A percentile compares a stretch with the other conserved stretches of the same genome.
These are phyloP conservation scores for Cydia pomonella DNA, from an alignment of 1,140 invertebrate species.

Conservation along the genomic window DNA sequence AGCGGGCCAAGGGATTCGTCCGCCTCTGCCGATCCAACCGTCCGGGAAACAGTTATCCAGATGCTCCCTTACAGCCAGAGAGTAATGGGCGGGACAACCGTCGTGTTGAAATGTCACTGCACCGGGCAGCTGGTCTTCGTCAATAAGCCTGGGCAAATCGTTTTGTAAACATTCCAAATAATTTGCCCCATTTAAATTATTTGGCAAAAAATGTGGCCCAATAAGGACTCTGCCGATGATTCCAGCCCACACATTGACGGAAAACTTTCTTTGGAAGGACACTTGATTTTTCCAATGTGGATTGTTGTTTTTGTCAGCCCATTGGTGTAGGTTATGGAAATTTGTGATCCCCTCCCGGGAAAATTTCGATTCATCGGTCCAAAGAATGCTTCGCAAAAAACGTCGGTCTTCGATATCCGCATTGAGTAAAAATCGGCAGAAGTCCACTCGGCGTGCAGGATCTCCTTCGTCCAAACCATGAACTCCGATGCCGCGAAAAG, in stretches of 20 bases:
- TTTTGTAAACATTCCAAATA: no score
- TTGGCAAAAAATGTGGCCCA: conserved; percentile 34
- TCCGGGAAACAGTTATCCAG: not conserved
- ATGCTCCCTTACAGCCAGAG: not conserved
- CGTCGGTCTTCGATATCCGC: not conserved
- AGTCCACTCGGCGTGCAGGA: not conserved
- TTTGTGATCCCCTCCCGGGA: not conserved
- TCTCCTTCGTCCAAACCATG: not conserved
- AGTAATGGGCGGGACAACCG: no score
- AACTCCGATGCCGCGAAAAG: not conserved
- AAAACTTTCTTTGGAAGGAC: conserved; percentile 35
- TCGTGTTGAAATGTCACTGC: no score
- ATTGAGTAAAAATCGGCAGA: not conserved
- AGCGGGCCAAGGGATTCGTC: conserved; percentile 64
- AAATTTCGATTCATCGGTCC: not conserved
- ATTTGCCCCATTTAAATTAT: no score
- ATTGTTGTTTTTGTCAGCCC: not conserved
- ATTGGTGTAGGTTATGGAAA: not conserved
- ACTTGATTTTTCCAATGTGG: not conserved
- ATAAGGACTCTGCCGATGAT: conserved; percentile 35
- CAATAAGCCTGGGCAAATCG: no score
- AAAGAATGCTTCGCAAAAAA: not conserved
- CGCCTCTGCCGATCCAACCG: conserved; percentile 36
- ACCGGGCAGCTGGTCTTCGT: no score
- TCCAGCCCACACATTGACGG: conserved; percentile 38